Conservation (phyloP, 2,797 vertebrate genomes). For the Lates japonicus region DNA sequence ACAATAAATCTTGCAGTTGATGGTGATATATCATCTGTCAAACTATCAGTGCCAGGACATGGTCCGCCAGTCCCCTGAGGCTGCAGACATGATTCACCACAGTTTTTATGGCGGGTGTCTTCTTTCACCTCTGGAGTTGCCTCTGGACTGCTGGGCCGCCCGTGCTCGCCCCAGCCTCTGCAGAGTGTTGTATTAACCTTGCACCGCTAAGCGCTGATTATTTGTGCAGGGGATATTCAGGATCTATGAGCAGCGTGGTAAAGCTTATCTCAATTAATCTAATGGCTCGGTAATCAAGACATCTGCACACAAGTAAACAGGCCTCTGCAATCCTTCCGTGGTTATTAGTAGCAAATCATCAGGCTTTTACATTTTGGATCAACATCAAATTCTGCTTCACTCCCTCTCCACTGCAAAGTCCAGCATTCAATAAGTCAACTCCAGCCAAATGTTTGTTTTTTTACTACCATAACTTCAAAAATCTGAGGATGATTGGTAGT, state of each 20-base stretch:
- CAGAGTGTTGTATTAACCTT: slow-evolving; percentile 49
- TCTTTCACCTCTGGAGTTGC: slow-evolving; percentile 57
- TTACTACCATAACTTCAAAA: neutral
- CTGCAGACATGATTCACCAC: slow-evolving; percentile 63
- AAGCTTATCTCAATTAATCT: slow-evolving; percentile 77
- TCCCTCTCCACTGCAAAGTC: slow-evolving; percentile 14
- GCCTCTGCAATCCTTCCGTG: slow-evolving; percentile 47
- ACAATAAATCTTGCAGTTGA: slow-evolving; percentile 75
- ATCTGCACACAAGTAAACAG: slow-evolving; percentile 71
- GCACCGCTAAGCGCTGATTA: slow-evolving; percentile 47
- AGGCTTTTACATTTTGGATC: slow-evolving; percentile 71
- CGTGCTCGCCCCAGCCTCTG: slow-evolving; percentile 25
- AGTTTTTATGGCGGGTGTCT: slow-evolving; percentile 54
- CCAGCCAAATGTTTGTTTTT: slow-evolving; percentile 14
- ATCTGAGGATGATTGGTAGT: neutral
- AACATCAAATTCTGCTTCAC: slow-evolving; percentile 48
- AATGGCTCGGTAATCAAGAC: slow-evolving; percentile 74
- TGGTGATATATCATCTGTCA: slow-evolving; percentile 80
- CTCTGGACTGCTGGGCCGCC: slow-evolving; percentile 37
- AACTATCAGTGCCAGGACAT: slow-evolving; percentile 66
- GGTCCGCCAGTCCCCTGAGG: slow-evolving; percentile 67
- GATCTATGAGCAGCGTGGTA: slow-evolving; percentile 51
- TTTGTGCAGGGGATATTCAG: slow-evolving; percentile 58
- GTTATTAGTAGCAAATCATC: slow-evolving; percentile 72
- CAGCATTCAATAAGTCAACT: slow-evolving; percentile 15